Conservation (phyloP, 2,888 invertebrate genomes). For the Epinotia nisella region DNA sequence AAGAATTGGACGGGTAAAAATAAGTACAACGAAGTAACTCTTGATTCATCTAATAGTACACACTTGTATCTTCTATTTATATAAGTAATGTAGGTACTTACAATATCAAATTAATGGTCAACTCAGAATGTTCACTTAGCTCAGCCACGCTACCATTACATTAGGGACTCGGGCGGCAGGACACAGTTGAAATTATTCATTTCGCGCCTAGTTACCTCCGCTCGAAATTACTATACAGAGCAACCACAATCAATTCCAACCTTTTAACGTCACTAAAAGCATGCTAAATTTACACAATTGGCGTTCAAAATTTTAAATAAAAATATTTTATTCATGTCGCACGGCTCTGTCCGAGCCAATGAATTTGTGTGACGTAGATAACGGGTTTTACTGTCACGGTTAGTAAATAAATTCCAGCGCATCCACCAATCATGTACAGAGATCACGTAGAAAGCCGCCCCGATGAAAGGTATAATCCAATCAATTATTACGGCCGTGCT, state of each 20-base stretch:
- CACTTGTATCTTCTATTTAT: no score
- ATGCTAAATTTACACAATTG: slow-evolving; percentile 36
- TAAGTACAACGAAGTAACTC: no score
- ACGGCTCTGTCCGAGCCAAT: slow-evolving; percentile 58
- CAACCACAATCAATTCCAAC: slow-evolving; percentile 8
- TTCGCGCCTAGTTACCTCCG: slow-evolving; percentile 4
- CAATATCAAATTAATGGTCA: neutral
- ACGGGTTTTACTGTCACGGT: slow-evolving; percentile 73
- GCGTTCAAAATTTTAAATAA: slow-evolving; percentile 58
- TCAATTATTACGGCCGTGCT: slow-evolving; percentile 77
- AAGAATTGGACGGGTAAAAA: no score
- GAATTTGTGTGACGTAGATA: slow-evolving; percentile 71
- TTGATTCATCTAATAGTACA: no score
- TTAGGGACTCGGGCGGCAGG: neutral
- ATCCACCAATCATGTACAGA: slow-evolving; percentile 73
- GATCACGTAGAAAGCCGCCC: slow-evolving; percentile 69
- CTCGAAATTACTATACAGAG: slow-evolving; percentile 1
- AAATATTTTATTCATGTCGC: slow-evolving; percentile 66
- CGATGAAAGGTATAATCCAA: slow-evolving; percentile 79
- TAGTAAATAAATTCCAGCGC: slow-evolving; percentile 72
- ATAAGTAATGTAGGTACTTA: no score
- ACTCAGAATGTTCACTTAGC: neutral
- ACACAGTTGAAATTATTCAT: slow-evolving; percentile 20
- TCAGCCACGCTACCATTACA: neutral
- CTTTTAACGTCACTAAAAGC: slow-evolving; percentile 31